Conservation (phyloP, 2,113 vertebrate species). For the Cercopithecus mona region DNA sequence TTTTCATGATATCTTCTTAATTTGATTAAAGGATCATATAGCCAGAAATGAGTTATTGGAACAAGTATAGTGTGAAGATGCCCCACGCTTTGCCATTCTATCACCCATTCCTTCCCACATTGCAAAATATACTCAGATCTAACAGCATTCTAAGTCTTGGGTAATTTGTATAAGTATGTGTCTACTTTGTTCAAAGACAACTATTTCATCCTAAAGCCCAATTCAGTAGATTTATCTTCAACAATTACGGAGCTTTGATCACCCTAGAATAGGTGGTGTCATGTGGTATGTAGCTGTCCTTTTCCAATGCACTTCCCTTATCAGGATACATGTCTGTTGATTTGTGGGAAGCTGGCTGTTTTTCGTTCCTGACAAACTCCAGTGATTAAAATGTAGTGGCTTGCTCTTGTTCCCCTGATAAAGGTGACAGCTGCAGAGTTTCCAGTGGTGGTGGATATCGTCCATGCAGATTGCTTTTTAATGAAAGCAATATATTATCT, state of each 20-base stretch:
- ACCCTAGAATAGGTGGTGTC: constrained; percentile 85
- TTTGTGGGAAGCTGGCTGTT: constrained; percentile 93
- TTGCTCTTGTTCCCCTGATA: constrained; percentile 90
- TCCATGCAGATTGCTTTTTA: constrained; percentile 95
- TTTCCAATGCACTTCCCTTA: constrained; percentile 87
- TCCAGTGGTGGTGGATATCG: constrained; percentile 89
- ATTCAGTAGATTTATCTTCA: constrained; percentile 86
- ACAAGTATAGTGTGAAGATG: neutral
- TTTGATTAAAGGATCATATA: neutral
- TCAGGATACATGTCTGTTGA: constrained; percentile 94
- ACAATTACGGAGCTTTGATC: constrained; percentile 88
- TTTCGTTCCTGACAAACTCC: constrained; percentile 93
- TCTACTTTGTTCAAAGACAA: constrained; percentile 79
- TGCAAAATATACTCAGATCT: constrained; percentile 50
- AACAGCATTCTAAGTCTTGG: constrained; percentile 55
- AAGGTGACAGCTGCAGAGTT: constrained; percentile 91
- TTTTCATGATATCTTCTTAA: neutral
- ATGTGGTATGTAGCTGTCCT: constrained; percentile 83
- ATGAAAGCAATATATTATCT: constrained; percentile 94
- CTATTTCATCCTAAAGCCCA: constrained; percentile 77
- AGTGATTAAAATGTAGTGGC: constrained; percentile 94
- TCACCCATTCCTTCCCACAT: neutral
- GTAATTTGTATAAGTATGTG: constrained; percentile 58
- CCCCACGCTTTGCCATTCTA: neutral
- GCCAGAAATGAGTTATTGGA: neutral